phyloP scores from a whole-genome alignment of 2,113 vertebrate species.

The Pogona vitticeps region DNA sequence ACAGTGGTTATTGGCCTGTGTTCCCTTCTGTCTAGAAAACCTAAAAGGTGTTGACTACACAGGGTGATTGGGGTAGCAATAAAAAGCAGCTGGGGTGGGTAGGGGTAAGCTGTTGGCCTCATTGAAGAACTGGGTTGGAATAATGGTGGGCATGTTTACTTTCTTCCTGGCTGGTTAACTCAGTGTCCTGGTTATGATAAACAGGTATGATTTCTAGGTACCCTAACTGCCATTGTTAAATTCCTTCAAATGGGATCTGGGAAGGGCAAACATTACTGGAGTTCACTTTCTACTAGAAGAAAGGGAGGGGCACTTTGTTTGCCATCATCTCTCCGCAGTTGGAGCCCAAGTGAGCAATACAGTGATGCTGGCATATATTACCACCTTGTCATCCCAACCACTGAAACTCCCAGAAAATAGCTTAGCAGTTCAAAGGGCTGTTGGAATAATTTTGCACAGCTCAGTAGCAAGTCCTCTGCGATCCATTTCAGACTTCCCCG shows the following conservation, averaged over 20 bases:
- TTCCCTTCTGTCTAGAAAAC: too few relatives aligned
- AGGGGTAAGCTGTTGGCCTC: too few relatives aligned
- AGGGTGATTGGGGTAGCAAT: too few relatives aligned
- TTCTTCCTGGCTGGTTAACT: too few relatives aligned
- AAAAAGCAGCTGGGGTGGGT: too few relatives aligned
- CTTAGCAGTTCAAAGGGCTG: constrained; percentile 11
- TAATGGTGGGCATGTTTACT: too few relatives aligned
- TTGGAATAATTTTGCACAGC: constrained; percentile 23
- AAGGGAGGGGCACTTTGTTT: not conserved
- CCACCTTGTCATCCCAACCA: constrained; percentile 5
- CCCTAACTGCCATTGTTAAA: not conserved
- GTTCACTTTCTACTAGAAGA: not conserved
- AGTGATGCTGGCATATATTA: not conserved
- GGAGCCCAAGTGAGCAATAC: not conserved
- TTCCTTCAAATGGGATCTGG: not conserved
- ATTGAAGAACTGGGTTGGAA: too few relatives aligned
- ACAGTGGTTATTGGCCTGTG: too few relatives aligned
- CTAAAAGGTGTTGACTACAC: too few relatives aligned
- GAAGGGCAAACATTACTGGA: not conserved
- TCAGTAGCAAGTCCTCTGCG: not conserved
- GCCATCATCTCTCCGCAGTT: not conserved
- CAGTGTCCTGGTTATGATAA: too few relatives aligned
- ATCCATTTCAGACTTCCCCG: not conserved
- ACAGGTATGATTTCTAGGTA: not conserved
- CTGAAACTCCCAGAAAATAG: not conserved